Base-by-base conservation (phyloP, 2,888 invertebrate species). In the Ecliptopera silaceata region DNA sequence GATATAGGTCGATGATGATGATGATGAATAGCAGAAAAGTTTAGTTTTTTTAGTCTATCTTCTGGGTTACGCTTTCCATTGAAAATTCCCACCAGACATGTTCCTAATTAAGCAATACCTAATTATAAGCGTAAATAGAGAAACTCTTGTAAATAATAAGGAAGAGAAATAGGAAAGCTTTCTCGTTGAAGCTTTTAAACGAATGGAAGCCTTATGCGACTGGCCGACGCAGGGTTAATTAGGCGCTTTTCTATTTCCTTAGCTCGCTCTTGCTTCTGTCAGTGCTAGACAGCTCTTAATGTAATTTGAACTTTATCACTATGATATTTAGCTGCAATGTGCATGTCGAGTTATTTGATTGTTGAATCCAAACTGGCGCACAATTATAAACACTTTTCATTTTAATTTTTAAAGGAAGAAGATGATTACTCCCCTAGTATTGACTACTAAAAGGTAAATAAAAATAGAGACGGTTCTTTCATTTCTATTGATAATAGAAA, bases 211-310 rank as follows among this genome's bases (percentile, higher is more conserved):
- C 55, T 38, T 59, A 43, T 22, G 48, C 32, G 43, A 18, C 52
- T 48, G 36, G 43, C 41, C 48, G 55, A 53, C 34, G 43, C 29
- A 31, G 51, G 46, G 59, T 55, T 64, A 59, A 61, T 64, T 56
- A 57, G 53, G 54, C 20, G 44, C 39, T 44, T 36, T 48, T 59
- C 34, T 64, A 52, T 61, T 59, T 54, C 38, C 48, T 52, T 55
- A 34, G 32, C 47, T 51, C 32, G 59, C 38, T 29, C 11, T 26
- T 13, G 46, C 29, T 38, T 39, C 31, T 32, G 20, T 22, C 52
- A 52, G 46, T 51, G 13, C 17, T 10, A 11, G 11, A 2, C 10
- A 11, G 31, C 22, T 17, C 32, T 50, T 39, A 42, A 15, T 45
- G 22, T 18, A 41, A 50, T 41, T 41, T 45, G 22, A 26, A 6